Conservation (phyloP, 2,113 vertebrate species). For the Gobio gobio region DNA sequence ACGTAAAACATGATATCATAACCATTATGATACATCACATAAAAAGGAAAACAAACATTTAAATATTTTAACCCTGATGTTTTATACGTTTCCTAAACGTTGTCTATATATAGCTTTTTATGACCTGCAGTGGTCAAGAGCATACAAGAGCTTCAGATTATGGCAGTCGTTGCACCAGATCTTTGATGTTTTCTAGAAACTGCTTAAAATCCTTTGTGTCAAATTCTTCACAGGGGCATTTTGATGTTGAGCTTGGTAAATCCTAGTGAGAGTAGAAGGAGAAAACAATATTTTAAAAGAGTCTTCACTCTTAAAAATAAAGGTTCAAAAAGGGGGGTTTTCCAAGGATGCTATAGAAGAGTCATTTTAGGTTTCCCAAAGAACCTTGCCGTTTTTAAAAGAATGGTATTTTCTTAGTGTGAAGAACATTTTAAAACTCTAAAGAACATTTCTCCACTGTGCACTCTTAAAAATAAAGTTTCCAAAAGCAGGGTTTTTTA, state of each 20-base stretch:
- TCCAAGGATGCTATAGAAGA: background rate
- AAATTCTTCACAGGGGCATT: accelerated
- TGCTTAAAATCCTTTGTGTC: accelerated
- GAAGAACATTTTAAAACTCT: too few relatives aligned
- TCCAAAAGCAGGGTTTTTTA: too few relatives aligned
- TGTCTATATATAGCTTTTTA: background rate
- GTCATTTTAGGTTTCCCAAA: background rate
- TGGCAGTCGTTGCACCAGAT: accelerated
- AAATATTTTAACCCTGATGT: background rate
- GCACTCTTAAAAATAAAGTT: too few relatives aligned
- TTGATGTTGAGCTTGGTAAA: accelerated
- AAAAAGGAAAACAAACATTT: background rate
- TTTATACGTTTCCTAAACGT: background rate
- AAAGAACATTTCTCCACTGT: too few relatives aligned
- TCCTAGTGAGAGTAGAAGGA: background rate
- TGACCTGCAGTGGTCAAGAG: background rate
- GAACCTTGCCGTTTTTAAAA: too few relatives aligned
- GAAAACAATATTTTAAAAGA: background rate
- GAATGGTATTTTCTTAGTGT: background rate
- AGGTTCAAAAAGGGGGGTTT: background rate
- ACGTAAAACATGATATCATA: background rate
- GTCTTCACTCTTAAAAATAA: background rate
- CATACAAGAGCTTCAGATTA: background rate
- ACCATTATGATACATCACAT: background rate
- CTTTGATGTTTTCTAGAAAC: accelerated